phyloP scores from a whole-genome alignment of 2,888 invertebrate species.

The Diadegma fenestrale region DNA sequence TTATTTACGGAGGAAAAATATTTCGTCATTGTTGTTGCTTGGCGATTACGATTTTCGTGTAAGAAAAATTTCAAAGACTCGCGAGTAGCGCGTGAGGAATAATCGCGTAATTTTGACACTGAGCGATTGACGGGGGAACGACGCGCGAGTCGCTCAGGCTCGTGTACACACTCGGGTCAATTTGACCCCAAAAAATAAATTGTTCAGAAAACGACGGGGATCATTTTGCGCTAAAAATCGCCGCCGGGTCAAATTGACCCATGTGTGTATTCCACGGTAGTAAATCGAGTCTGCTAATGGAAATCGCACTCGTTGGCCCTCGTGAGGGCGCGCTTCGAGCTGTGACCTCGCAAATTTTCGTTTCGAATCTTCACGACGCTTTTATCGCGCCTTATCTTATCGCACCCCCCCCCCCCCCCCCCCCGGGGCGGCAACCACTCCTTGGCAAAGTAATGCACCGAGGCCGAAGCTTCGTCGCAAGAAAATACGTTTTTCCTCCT shows the following conservation, averaged over 20 bases:
- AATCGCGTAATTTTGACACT: background rate
- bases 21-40: background rate
- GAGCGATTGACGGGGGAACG: background rate
- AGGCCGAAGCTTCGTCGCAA: background rate
- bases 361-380: background rate
- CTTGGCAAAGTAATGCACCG: background rate
- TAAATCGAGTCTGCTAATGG: too few species aligned
- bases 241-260: too few species aligned
- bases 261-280: too few species aligned
- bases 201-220: too few species aligned
- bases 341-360: background rate
- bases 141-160: too few species aligned
- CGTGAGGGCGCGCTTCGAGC: background rate
- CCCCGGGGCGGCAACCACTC: background rate
- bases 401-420: background rate
- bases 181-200: too few species aligned
- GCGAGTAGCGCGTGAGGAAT: background rate
- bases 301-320: background rate
- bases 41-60: background rate
- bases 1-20: background rate
- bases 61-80: background rate
- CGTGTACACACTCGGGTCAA: too few species aligned
- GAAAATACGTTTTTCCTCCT: background rate
- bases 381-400: background rate
- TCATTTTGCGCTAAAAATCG: too few species aligned